Percentiles rank a stretch among this genome's conserved stretches.
phyloP scores from a whole-genome alignment of 92 coral and sea anemone genomes.

The Zoanthus sansibaricus region DNA sequence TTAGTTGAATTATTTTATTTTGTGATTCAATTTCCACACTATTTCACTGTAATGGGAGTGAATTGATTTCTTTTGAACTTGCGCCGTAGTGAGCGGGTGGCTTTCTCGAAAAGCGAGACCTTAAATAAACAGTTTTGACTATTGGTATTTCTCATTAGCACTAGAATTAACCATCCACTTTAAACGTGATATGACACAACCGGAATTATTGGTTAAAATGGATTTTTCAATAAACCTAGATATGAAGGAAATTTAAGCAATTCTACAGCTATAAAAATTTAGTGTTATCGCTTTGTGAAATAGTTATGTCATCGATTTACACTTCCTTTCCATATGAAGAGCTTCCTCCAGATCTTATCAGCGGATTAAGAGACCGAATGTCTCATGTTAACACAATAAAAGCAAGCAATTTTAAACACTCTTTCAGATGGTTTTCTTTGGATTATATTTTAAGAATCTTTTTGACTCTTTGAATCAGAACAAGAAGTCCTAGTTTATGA shows the following conservation, averaged over 20 bases:
- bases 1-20: too few species aligned
- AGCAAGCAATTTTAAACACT: constrained; percentile 26
- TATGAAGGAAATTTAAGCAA: neutral
- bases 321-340: neutral
- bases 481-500: neutral
- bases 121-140: neutral
- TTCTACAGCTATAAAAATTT: neutral
- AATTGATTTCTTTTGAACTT: neutral
- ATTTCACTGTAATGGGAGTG: neutral
- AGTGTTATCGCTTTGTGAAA: neutral
- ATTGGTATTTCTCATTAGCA: neutral
- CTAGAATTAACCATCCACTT: constrained; percentile 3
- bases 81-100: neutral
- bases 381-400: constrained; percentile 22
- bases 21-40: too few species aligned
- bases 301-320: neutral
- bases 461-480: neutral
- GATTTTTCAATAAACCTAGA: neutral
- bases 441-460: neutral
- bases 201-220: neutral
- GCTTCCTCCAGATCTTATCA: constrained; percentile 33
- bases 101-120: constrained; percentile 1
- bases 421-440: constrained; percentile 34
- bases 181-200: neutral
- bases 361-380: constrained; percentile 41